Conservation (phyloP, 2,797 vertebrate genomes). For the Zenarchopterus dispar region DNA sequence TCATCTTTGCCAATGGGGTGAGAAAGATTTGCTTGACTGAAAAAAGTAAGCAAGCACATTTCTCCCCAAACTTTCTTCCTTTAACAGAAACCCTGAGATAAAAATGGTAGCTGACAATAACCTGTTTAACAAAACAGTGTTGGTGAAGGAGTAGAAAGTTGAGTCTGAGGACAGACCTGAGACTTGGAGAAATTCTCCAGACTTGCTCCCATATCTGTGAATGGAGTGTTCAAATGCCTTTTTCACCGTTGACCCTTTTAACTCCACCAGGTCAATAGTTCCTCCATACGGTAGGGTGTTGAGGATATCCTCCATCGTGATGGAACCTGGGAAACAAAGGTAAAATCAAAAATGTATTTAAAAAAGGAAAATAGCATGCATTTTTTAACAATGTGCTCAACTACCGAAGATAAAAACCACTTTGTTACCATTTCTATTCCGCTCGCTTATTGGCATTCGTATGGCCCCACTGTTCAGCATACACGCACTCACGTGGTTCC, state of each 20-base stretch:
- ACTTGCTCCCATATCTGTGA: constrained; percentile 80
- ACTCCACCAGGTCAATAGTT: constrained; percentile 86
- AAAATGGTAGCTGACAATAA: too few species aligned
- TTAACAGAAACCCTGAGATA: too few species aligned
- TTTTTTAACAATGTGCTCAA: not conserved
- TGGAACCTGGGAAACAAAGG: constrained; percentile 71
- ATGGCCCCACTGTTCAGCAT: constrained; percentile 89
- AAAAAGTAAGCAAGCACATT: too few species aligned
- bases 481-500: constrained; percentile 90
- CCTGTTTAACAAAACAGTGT: not conserved
- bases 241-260: constrained; percentile 89
- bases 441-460: constrained; percentile 86
- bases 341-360: not conserved
- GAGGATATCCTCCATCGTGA: constrained; percentile 89
- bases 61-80: too few species aligned
- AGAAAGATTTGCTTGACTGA: too few species aligned
- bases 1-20: too few species aligned
- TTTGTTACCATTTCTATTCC: constrained; percentile 81
- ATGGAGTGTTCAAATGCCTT: constrained; percentile 90
- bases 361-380: not conserved
- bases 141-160: not conserved
- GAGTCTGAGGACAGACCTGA: constrained; percentile 39
- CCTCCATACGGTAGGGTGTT: constrained; percentile 89
- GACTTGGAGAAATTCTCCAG: constrained; percentile 88
- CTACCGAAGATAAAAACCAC: not conserved